phyloP scores from a whole-genome alignment of 2,888 invertebrate species.

The Philhelius pedissequus region DNA sequence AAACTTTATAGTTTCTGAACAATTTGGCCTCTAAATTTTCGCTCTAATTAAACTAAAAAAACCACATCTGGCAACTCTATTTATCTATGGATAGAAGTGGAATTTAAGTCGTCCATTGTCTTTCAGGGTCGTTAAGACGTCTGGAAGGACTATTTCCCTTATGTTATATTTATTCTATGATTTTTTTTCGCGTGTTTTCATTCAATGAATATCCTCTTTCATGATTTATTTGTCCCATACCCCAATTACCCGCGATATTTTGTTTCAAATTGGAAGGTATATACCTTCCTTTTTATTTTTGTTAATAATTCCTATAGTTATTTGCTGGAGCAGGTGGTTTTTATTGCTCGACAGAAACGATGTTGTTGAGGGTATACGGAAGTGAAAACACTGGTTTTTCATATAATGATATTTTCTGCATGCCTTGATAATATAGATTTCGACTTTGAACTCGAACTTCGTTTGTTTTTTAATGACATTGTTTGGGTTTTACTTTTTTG shows the following conservation, averaged over 20 bases:
- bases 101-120: slow-evolving; percentile 59
- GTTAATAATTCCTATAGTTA: slow-evolving; percentile 16
- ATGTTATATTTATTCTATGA: slow-evolving; percentile 1
- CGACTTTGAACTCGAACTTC: slow-evolving; percentile 49
- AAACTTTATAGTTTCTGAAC: no score
- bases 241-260: not conserved
- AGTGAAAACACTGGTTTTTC: not conserved
- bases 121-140: slow-evolving; percentile 55
- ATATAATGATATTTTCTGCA: slow-evolving; percentile 54
- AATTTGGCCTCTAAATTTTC: no score
- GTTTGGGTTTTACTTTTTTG: not conserved
- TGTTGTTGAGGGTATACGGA: not conserved
- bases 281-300: not conserved
- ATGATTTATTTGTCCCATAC: slow-evolving; percentile 7
- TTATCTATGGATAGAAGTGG: not conserved
- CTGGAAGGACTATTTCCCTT: slow-evolving; percentile 37
- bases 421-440: slow-evolving; percentile 32
- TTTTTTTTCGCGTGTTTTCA: no score
- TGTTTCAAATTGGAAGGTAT: not conserved
- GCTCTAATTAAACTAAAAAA: not conserved
- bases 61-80: not conserved
- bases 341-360: not conserved
- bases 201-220: slow-evolving; percentile 49
- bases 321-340: not conserved
- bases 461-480: slow-evolving; percentile 31